phyloP scores from a whole-genome alignment of 2,888 invertebrate species.

The Hemistola chrysoprasaria region DNA sequence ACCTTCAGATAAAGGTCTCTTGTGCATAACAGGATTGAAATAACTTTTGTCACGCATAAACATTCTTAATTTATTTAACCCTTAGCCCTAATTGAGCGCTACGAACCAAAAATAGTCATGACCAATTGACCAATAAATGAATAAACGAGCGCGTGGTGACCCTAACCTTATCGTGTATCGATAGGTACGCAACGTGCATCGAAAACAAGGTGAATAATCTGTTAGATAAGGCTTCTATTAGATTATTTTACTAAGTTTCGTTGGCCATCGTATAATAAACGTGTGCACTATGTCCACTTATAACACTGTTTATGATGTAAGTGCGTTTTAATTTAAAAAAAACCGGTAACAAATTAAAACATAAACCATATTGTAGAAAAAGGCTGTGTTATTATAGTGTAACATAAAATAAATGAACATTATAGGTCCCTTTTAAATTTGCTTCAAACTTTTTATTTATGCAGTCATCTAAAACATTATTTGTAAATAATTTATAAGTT shows the following conservation, averaged over 20 bases:
- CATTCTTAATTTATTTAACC: constrained; percentile 1
- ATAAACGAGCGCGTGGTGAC: constrained; percentile 3
- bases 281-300: constrained; percentile 15
- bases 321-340: constrained; percentile 1
- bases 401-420: neutral
- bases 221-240: constrained; percentile 8
- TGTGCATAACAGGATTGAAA: no score
- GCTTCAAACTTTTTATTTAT: no score
- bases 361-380: no score
- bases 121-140: neutral
- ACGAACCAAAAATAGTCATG: no score
- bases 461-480: no score
- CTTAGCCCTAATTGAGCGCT: no score
- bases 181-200: constrained; percentile 23
- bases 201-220: constrained; percentile 23
- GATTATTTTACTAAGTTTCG: constrained; percentile 4
- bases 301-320: constrained; percentile 18
- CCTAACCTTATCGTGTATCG: constrained; percentile 24
- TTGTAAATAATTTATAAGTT: no score
- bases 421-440: no score
- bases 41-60: no score
- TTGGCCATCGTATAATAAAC: neutral
- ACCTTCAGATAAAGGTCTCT: no score
- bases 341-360: no score
- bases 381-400: no score